Conservation (phyloP, 1,140 invertebrate genomes). For the Parasteatoda tepidariorum region DNA sequence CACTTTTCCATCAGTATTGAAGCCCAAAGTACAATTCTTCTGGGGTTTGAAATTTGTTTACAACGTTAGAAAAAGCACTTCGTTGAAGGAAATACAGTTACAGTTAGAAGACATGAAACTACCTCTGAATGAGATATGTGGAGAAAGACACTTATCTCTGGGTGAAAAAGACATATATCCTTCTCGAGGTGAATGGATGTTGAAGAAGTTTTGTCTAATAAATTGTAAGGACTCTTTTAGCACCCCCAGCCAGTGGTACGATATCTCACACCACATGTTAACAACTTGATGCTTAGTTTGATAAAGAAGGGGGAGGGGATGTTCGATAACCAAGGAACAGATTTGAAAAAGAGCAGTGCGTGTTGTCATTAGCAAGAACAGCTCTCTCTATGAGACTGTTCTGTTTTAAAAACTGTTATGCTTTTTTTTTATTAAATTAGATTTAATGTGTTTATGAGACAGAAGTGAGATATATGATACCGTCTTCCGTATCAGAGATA, state of each 20-base stretch:
- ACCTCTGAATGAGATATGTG: background rate
- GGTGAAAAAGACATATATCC: too few species aligned
- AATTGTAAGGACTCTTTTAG: background rate
- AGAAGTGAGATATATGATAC: too few species aligned
- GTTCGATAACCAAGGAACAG: too few species aligned
- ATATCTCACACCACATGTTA: background rate
- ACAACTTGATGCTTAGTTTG: background rate
- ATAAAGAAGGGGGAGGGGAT: background rate
- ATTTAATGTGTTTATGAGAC: too few species aligned
- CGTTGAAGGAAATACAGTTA: slow-evolving; percentile 31
- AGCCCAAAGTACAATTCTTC: background rate
- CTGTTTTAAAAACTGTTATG: too few species aligned
- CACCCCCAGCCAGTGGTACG: background rate
- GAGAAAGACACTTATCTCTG: background rate
- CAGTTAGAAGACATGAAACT: background rate
- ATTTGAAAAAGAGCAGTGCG: too few species aligned
- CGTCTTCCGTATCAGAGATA: too few species aligned
- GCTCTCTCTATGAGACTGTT: too few species aligned
- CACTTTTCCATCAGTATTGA: background rate
- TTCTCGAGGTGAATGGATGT: background rate
- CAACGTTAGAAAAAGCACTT: slow-evolving; percentile 18
- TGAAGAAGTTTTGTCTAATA: background rate
- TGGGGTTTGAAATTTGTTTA: slow-evolving; percentile 14
- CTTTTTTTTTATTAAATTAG: too few species aligned
- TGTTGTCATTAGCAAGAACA: too few species aligned